Conservation (phyloP, 2,797 vertebrate species). For the Mormyrops boulengeri region DNA sequence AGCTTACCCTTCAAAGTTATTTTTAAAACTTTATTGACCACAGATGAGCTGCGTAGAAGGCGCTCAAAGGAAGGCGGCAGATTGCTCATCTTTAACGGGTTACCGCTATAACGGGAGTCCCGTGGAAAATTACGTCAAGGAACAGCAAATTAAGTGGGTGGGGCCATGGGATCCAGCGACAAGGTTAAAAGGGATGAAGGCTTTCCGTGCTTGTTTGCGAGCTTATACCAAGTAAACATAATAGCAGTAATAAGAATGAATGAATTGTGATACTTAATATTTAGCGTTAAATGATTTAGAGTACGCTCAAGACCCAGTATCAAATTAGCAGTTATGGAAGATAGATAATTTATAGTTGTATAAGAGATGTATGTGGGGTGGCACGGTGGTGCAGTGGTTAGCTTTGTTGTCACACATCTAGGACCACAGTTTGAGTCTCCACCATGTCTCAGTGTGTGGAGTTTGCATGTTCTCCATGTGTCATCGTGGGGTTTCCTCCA, state of each 20-base stretch:
- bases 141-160: neutral
- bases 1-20: constrained; percentile 66
- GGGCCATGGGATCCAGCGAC: neutral
- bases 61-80: constrained; percentile 30
- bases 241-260: neutral
- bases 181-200: neutral
- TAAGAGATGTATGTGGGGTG: neutral
- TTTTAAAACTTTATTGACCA: constrained; percentile 64
- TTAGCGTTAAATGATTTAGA: neutral
- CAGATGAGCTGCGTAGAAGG: constrained; percentile 59
- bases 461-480: neutral
- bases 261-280: neutral
- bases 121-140: constrained; percentile 19
- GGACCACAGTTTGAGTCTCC: neutral
- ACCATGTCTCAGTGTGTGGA: neutral
- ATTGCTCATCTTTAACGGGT: constrained; percentile 45
- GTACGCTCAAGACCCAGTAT: neutral
- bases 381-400: neutral
- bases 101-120: constrained; percentile 38
- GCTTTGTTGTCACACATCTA: neutral
- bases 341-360: neutral
- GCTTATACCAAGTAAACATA: neutral
- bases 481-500: neutral
- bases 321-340: neutral
- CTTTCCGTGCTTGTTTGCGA: neutral